phyloP scores from a whole-genome alignment of 2,888 invertebrate genomes.

The Torymus auratus region DNA sequence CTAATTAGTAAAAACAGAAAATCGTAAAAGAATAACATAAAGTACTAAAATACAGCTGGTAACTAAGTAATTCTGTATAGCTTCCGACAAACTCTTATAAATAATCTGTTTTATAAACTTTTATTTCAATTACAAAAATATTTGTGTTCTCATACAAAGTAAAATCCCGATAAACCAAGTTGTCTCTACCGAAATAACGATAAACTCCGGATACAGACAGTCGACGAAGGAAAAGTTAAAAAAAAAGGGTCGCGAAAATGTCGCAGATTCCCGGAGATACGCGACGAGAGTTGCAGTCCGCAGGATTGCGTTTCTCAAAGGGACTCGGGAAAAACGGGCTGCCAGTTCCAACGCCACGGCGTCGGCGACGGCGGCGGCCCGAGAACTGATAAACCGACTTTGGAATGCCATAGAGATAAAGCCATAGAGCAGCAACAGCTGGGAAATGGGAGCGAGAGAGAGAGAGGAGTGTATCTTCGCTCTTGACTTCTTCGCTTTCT shows the following conservation, averaged over 20 bases:
- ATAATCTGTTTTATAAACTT: too few species aligned
- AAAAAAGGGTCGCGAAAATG: not conserved
- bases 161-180: not conserved
- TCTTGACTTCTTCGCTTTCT: slow-evolving; percentile 50
- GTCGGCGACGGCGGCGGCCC: slow-evolving; percentile 59
- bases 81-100: too few species aligned
- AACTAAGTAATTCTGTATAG: too few species aligned
- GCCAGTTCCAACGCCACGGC: slow-evolving; percentile 20
- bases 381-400: slow-evolving; percentile 71
- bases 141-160: not conserved
- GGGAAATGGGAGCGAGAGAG: slow-evolving; percentile 58
- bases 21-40: too few species aligned
- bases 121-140: too few species aligned
- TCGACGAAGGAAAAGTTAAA: slow-evolving; percentile 15
- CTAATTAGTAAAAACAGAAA: too few species aligned
- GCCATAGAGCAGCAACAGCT: slow-evolving; percentile 62
- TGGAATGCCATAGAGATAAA: slow-evolving; percentile 73
- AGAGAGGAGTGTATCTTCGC: slow-evolving; percentile 53
- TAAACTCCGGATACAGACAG: not conserved
- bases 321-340: slow-evolving; percentile 18
- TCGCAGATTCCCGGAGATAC: too few species aligned
- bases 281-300: not conserved
- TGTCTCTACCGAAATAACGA: slow-evolving; percentile 9
- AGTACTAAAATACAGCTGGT: too few species aligned
- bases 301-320: slow-evolving; percentile 16